These are phyloP conservation scores for Himantopus leucocephalus DNA, from an alignment of 2,113 vertebrate genomes.

Conservation along the genomic window DNA sequence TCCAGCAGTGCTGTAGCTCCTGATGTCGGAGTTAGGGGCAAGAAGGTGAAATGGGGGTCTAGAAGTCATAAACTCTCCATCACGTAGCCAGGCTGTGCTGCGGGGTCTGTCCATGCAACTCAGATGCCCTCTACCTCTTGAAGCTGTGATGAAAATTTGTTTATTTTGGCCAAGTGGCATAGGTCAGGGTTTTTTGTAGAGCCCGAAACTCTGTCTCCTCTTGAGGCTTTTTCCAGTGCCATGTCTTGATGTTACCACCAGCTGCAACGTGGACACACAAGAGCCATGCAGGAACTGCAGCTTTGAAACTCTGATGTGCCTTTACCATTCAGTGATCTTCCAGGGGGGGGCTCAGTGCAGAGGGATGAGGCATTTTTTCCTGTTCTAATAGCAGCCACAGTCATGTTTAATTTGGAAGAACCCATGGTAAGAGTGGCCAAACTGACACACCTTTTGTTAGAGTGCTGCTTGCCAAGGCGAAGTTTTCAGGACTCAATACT, in stretches of 20 bases:
- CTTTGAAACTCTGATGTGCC: not conserved
- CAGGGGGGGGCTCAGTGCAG: not conserved
- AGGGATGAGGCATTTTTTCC: not conserved
- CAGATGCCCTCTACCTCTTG: not conserved
- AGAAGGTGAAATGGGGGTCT: not conserved
- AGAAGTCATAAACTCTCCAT: not conserved
- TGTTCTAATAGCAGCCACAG: not conserved
- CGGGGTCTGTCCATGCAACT: not conserved
- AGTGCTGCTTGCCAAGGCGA: not conserved
- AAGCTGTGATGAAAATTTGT: not conserved
- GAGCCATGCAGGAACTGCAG: not conserved
- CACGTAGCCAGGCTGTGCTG: fast-evolving
- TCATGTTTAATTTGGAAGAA: not conserved
- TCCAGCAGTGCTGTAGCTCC: not conserved
- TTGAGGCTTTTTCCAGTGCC: not conserved
- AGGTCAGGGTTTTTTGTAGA: not conserved
- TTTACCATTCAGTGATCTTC: not conserved
- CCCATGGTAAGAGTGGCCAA: not conserved
- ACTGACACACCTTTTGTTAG: not conserved
- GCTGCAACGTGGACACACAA: not conserved
- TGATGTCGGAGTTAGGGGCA: not conserved
- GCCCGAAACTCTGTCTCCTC: not conserved
- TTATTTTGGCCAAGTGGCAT: not conserved
- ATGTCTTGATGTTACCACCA: not conserved
- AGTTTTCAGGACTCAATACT: not conserved